Conservation (phyloP, 2,888 invertebrate genomes). For the Epinotia bilunana region DNA sequence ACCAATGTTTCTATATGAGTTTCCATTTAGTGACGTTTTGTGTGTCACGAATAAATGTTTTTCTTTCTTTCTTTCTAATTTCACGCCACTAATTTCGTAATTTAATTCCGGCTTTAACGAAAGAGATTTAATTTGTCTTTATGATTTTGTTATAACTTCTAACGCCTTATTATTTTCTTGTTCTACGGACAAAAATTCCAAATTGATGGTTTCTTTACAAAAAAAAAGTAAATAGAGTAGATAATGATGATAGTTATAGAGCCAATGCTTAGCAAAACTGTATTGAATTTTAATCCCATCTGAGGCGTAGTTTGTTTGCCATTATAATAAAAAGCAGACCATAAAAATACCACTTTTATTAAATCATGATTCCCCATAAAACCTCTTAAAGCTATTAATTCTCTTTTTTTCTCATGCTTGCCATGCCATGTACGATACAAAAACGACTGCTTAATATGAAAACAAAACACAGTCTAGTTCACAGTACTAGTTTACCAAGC, state of each 20-base stretch:
- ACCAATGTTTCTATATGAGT: too few species aligned
- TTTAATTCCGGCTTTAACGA: too few species aligned
- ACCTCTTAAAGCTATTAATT: conserved; percentile 3
- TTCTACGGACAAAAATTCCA: neutral
- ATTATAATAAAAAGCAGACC: too few species aligned
- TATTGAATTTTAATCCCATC: neutral
- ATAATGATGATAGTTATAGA: neutral
- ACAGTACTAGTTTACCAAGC: neutral
- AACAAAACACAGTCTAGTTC: conserved; percentile 25
- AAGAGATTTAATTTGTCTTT: neutral
- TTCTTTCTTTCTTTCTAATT: too few species aligned
- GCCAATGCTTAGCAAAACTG: neutral
- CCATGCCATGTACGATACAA: neutral
- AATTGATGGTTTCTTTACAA: neutral
- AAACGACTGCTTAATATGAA: conserved; percentile 21
- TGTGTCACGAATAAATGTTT: too few species aligned
- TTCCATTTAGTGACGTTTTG: too few species aligned
- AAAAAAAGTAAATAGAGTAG: neutral
- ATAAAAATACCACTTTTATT: neutral
- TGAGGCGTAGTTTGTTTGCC: too few species aligned
- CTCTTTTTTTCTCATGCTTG: neutral
- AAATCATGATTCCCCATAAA: neutral
- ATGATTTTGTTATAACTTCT: neutral
- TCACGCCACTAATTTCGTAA: too few species aligned
- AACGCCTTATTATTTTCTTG: too few species aligned